phyloP scores from a whole-genome alignment of 2,113 vertebrate genomes.

The Butorides virescens region DNA sequence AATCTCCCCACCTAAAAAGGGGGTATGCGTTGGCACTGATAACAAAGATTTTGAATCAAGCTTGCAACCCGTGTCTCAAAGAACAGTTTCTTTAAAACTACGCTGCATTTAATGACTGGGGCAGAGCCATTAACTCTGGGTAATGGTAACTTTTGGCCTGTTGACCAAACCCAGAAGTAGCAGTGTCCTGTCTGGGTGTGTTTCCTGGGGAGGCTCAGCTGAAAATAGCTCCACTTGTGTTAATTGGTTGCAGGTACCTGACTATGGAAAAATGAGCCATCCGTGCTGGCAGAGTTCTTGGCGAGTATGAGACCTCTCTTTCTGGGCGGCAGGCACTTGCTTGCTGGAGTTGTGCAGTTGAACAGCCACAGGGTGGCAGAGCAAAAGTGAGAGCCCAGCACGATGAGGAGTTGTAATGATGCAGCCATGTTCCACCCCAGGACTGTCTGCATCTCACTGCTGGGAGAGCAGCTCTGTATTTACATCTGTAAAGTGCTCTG shows the following conservation, averaged over 20 bases:
- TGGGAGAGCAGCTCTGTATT: background rate
- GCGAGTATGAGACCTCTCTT: rapidly evolving
- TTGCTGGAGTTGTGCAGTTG: background rate
- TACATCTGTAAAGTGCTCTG: background rate
- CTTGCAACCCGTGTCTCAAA: background rate
- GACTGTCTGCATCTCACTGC: background rate
- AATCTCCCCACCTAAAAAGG: background rate
- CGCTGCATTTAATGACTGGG: background rate
- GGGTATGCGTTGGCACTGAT: background rate
- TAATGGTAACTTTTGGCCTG: no score
- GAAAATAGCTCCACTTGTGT: background rate
- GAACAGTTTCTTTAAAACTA: background rate
- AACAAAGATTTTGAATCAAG: background rate
- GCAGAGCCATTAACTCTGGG: background rate
- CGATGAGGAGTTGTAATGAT: background rate
- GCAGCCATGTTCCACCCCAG: background rate
- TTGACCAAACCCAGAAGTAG: background rate
- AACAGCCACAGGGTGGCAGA: conserved; percentile 6
- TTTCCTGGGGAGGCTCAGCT: background rate
- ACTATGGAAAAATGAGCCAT: background rate
- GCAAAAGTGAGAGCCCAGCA: background rate
- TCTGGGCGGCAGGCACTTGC: background rate
- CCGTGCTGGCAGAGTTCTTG: background rate
- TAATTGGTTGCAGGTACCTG: background rate
- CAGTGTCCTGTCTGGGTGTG: background rate